Percentiles rank a stretch among this genome's conserved stretches.
Conservation (phyloP, 2,113 vertebrate species). For the Lamprologus ornatipinnis region DNA sequence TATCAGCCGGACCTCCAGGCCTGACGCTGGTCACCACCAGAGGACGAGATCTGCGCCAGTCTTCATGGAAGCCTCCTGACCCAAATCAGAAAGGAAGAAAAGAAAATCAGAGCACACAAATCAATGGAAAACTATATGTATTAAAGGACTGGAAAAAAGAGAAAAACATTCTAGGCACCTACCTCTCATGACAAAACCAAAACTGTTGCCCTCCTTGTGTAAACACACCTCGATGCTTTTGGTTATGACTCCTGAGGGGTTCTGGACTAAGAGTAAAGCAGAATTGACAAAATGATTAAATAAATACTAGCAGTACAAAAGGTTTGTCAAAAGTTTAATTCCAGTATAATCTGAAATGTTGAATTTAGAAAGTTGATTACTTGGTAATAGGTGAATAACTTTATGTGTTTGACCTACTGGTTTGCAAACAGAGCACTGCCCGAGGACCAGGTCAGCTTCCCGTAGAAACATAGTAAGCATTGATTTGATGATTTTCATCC, state of each 20-base stretch:
- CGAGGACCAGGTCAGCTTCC: neutral
- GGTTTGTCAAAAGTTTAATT: neutral
- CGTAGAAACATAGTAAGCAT: neutral
- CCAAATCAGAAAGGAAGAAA: neutral
- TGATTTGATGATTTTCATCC: neutral
- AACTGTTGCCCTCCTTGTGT: constrained; percentile 94
- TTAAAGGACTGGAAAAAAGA: neutral
- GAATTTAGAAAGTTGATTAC: neutral
- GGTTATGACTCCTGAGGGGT: constrained; percentile 78
- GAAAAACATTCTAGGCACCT: neutral
- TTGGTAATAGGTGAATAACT: neutral
- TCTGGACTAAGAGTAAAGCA: constrained; percentile 72
- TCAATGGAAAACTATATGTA: neutral
- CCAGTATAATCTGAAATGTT: neutral
- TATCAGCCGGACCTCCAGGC: constrained; percentile 91
- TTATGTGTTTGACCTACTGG: neutral
- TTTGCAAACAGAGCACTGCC: neutral
- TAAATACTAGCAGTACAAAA: neutral
- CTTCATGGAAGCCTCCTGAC: constrained; percentile 91
- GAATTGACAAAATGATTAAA: neutral
- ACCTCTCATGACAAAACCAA: constrained; percentile 97
- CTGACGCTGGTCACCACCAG: constrained; percentile 87
- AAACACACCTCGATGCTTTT: constrained; percentile 92
- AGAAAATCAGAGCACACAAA: neutral
- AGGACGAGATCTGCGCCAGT: constrained; percentile 88